phyloP scores from a whole-genome alignment of 2,888 invertebrate genomes.

The Drosophila planitibia region DNA sequence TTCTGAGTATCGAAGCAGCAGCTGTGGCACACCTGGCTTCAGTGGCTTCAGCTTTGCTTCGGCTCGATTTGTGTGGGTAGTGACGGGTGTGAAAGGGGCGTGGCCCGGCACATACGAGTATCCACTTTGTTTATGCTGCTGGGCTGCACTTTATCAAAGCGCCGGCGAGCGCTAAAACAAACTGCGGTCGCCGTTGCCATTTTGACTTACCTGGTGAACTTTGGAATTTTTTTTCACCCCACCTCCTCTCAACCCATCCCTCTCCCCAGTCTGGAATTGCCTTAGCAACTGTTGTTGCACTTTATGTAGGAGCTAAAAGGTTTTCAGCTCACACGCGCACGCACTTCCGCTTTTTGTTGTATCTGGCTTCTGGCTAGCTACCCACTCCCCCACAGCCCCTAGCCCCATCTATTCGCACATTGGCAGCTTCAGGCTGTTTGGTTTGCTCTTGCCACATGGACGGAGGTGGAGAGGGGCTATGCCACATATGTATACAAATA shows the following conservation, averaged over 20 bases:
- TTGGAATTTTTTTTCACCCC: background rate
- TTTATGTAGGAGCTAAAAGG: conserved; percentile 55
- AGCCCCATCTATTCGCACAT: conserved; percentile 3
- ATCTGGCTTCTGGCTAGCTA: conserved; percentile 24
- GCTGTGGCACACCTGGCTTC: conserved; percentile 1
- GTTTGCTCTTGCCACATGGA: conserved; percentile 33
- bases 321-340: conserved; percentile 64
- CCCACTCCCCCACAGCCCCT: background rate
- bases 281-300: conserved; percentile 38
- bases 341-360: conserved; percentile 76
- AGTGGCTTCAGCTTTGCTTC: conserved; percentile 7
- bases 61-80: background rate
- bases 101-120: conserved; percentile 39
- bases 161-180: conserved; percentile 64
- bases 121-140: conserved; percentile 77
- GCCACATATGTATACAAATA: background rate
- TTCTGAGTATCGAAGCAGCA: background rate
- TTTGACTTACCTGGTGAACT: conserved; percentile 59
- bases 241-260: background rate
- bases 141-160: conserved; percentile 79
- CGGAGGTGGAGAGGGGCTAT: background rate
- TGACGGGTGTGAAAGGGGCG: background rate
- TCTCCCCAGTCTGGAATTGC: too few relatives aligned
- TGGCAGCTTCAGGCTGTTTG: conserved; percentile 59
- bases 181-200: conserved; percentile 71